phyloP scores from a whole-genome alignment of 2,113 vertebrate species.

The Psammodynastes pulverulentus region DNA sequence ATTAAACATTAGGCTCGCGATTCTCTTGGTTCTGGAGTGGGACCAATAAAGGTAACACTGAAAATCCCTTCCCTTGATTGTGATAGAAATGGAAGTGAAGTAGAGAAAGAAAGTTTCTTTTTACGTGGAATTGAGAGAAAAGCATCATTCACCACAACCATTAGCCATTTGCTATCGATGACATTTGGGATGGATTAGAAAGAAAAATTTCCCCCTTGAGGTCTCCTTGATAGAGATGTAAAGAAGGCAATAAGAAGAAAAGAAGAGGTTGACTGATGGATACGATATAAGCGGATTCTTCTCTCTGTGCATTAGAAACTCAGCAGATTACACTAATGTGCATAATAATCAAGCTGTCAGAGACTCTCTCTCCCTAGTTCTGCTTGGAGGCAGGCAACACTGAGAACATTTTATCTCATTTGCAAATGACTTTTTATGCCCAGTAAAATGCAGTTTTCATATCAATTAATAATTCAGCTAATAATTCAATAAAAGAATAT shows the following conservation, averaged over 20 bases:
- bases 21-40: not conserved
- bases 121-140: not conserved
- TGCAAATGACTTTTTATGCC: slow-evolving; percentile 69
- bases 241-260: slow-evolving; percentile 37
- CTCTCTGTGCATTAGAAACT: slow-evolving; percentile 40
- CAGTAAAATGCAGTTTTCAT: slow-evolving; percentile 72
- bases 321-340: slow-evolving; percentile 56
- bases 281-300: slow-evolving; percentile 32
- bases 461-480: slow-evolving; percentile 76
- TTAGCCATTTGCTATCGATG: slow-evolving; percentile 32
- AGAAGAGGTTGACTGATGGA: slow-evolving; percentile 36
- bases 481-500: slow-evolving; percentile 68
- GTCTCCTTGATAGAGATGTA: slow-evolving; percentile 47
- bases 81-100: not conserved
- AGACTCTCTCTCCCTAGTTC: slow-evolving; percentile 50
- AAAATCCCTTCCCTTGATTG: not conserved
- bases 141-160: not conserved
- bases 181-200: slow-evolving; percentile 49
- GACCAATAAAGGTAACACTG: not conserved
- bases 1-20: not conserved
- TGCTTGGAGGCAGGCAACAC: slow-evolving; percentile 46
- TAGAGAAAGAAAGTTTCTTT: not conserved
- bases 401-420: slow-evolving; percentile 67
- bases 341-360: slow-evolving; percentile 65
- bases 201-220: slow-evolving; percentile 39